Evolutionary conservation across 2,797 vertebrate genomes (phyloP).

Genomic region (Nyctalus aviator): DNA sequence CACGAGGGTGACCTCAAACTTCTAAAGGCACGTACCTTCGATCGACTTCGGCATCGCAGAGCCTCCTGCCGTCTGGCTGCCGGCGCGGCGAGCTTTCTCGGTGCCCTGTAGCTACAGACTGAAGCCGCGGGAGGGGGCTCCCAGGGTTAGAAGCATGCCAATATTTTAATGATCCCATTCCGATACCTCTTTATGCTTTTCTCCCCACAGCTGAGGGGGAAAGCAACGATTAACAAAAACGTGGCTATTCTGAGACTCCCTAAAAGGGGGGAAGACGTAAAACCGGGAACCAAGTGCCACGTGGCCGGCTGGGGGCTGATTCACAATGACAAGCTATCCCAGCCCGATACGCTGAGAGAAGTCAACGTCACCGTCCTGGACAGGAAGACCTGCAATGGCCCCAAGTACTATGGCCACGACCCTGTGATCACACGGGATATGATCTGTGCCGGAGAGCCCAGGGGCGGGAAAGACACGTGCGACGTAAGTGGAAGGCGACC

Average conservation of each 20-base stretch:
- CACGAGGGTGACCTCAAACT: slow-evolving; percentile 79
- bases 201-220: slow-evolving; percentile 77
- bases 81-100: background rate
- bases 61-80: background rate
- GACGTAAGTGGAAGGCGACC: slow-evolving; percentile 78
- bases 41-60: background rate
- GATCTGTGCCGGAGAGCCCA: slow-evolving; percentile 82
- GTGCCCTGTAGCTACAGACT: background rate
- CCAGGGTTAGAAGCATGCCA: background rate
- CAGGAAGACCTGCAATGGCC: slow-evolving; percentile 81
- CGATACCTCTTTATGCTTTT: slow-evolving; percentile 1
- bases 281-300: slow-evolving; percentile 73
- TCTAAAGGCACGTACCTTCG: slow-evolving; percentile 71
- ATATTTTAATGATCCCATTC: background rate
- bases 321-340: accelerated
- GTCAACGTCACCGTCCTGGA: slow-evolving; percentile 84
- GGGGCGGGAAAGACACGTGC: slow-evolving; percentile 82
- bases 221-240: slow-evolving; percentile 68
- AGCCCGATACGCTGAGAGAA: background rate
- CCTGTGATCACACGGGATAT: slow-evolving; percentile 82
- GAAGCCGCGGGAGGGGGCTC: no score
- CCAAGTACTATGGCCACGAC: slow-evolving; percentile 49
- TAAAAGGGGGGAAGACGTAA: slow-evolving; percentile 48
- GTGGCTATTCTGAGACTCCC: slow-evolving; percentile 79
- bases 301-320: slow-evolving; percentile 84